Evolutionary conservation across 2,797 vertebrate species (phyloP), one percentile per base, ranked within the genome.

Genomic region (Triplophysa bombifrons): DNA sequence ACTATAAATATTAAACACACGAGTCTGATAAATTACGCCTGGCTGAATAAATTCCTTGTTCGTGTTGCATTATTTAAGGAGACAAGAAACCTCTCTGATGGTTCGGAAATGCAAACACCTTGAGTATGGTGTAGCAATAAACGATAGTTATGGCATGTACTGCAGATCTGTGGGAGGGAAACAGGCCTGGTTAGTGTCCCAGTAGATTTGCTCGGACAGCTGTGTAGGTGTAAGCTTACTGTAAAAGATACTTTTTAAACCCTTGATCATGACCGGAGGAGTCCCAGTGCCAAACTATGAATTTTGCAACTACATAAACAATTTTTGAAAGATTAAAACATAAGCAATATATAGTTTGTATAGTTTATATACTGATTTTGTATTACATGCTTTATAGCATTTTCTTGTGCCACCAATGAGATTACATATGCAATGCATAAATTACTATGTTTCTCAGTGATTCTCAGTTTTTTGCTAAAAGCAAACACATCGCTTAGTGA

Each of bases 1-100:
- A 30, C 69, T 58, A 38, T 82, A 25, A 74, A 72, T 55, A 73
- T 84, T 81, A 80, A 76, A 72, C 38, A 20, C 38, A 41, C 55
- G 50, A 51, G 41, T 72, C 68, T 65, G 63, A 82, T 41, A 30
- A 64, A 76, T 70, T 50, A 78, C 34, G 25, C 76, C 44, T 38
- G 30, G 55, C 19, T 81, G 46, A 82, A 73, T 74, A 1, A 72
- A 76, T 65, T 61, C 64, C 25, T 80, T 80, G 72, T 80, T n/a
- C 19, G 3, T 83, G 46, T 63, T 80, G 30, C 41, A 80, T 83
- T 68, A 82, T 76, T 84, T 58, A 76, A 25, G 5, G 22, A 25
- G 11, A 11, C 1, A 44, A 46, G 20, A 65, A 78, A 51, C 13
- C 2, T 48, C 9, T 20, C 22, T 53, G 48, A 46, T 66, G 20